These are phyloP conservation scores for Poeciliopsis turneri DNA, from an alignment of 2,797 vertebrate species.

Conservation along the genomic window DNA sequence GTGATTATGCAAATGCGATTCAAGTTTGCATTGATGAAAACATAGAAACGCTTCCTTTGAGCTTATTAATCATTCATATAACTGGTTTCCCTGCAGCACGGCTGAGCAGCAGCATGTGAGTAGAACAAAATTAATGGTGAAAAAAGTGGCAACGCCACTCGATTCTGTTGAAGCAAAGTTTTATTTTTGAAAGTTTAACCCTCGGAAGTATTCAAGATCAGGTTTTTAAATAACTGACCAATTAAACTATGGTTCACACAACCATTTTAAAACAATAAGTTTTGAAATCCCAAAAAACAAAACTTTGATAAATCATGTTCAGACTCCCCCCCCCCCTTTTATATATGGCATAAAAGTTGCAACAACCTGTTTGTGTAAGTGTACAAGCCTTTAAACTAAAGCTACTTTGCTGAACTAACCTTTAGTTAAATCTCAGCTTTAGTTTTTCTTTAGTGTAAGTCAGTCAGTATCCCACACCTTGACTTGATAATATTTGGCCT, in stretches of 20 bases:
- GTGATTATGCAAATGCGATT: background rate
- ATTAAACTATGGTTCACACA: background rate
- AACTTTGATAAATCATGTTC: background rate
- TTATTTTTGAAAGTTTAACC: background rate
- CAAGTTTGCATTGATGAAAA: slow-evolving; percentile 5
- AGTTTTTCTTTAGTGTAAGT: background rate
- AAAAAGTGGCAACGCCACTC: background rate
- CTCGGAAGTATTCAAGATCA: background rate
- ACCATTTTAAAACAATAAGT: background rate
- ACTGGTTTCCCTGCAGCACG: background rate
- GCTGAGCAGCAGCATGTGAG: background rate
- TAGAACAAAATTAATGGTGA: background rate
- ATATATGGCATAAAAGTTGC: background rate
- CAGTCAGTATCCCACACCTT: background rate
- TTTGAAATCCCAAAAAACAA: background rate
- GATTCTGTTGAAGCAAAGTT: background rate
- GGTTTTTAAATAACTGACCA: background rate
- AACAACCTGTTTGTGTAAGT: background rate
- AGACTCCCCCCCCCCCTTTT: background rate
- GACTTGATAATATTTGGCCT: background rate
- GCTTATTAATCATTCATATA: background rate
- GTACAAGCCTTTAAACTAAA: background rate
- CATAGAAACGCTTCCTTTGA: background rate
- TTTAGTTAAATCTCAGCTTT: background rate
- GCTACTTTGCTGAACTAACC: background rate